Percentiles rank a stretch among this genome's conserved stretches.
phyloP scores from a whole-genome alignment of 2,113 vertebrate species.

The Crypturellus undulatus region DNA sequence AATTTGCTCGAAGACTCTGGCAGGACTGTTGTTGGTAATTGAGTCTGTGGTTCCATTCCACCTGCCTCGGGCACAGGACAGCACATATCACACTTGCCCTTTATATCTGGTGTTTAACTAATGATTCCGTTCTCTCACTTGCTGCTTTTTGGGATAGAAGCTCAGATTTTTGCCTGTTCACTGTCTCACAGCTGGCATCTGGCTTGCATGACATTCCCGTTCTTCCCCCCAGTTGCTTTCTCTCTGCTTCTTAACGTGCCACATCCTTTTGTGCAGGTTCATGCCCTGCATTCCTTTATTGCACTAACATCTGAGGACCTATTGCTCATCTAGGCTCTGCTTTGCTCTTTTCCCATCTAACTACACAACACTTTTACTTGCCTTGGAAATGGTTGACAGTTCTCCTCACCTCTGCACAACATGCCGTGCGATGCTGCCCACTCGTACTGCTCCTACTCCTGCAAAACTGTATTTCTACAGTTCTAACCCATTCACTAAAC shows the following conservation, averaged over 20 bases:
- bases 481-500: background rate
- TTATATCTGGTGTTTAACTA: background rate
- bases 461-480: background rate
- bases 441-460: background rate
- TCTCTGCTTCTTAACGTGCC: background rate
- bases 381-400: background rate
- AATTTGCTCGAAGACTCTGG: background rate
- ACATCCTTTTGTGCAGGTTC: background rate
- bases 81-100: background rate
- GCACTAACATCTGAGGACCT: background rate
- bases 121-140: background rate
- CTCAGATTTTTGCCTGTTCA: background rate
- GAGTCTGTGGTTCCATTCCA: background rate
- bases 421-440: background rate
- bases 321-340: background rate
- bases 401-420: background rate
- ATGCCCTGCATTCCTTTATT: background rate
- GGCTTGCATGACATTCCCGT: background rate
- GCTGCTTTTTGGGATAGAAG: background rate
- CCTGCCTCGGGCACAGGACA: background rate
- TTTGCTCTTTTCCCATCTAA: background rate
- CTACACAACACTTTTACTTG: background rate
- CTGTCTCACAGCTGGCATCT: background rate
- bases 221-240: background rate
- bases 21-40: background rate